Percentiles rank a stretch among this genome's conserved stretches.
These are phyloP conservation scores for Pyrrhia umbra DNA, from an alignment of 2,888 invertebrate species.

Conservation along the genomic window DNA sequence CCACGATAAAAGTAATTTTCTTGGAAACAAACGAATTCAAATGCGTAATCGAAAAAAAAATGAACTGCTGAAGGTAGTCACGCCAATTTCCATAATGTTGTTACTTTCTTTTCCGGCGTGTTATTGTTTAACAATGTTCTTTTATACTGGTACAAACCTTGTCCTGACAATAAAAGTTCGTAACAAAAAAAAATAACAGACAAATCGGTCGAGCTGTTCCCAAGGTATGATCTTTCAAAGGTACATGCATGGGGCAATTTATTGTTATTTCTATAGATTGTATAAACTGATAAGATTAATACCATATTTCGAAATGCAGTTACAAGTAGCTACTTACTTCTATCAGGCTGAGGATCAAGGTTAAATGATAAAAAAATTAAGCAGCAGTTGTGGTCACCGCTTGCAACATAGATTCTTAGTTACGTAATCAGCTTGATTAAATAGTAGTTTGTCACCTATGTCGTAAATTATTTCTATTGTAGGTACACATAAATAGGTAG, in stretches of 20 bases:
- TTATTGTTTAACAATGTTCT: no score
- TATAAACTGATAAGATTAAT: background rate
- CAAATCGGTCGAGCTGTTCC: background rate
- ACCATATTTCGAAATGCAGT: slow-evolving; percentile 31
- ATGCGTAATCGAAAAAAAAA: no score
- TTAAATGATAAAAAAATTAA: slow-evolving; percentile 25
- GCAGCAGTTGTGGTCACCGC: slow-evolving; percentile 1
- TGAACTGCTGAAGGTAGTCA: no score
- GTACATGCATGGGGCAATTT: background rate
- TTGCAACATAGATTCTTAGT: slow-evolving; percentile 29
- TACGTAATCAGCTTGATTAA: background rate
- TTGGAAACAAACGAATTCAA: no score
- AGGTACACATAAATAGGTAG: no score
- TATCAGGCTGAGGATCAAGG: slow-evolving; percentile 45
- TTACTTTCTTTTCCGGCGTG: no score
- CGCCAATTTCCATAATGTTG: no score
- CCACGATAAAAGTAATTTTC: no score
- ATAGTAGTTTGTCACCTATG: background rate
- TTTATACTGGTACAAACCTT: no score
- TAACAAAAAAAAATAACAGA: no score
- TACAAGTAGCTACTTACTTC: background rate
- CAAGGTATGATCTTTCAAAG: background rate
- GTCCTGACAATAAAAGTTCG: no score
- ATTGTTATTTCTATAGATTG: background rate
- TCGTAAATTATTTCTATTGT: slow-evolving; percentile 4